Evolutionary conservation across 2,888 invertebrate species (phyloP).

Genomic region (Anticlea derivata): DNA sequence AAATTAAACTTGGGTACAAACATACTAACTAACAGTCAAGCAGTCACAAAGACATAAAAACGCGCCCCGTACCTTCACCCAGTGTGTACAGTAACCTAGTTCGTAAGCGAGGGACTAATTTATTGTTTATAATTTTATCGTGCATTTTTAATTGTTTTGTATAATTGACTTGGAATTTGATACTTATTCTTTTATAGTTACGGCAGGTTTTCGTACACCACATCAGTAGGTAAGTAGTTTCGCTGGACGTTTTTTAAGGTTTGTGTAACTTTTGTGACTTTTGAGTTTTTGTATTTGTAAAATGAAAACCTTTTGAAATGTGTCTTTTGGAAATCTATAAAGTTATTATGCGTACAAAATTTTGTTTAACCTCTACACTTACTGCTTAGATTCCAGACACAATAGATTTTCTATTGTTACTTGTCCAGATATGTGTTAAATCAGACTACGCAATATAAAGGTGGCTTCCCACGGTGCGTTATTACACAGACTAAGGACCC

Average conservation of each 20-base stretch:
- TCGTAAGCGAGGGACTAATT: conserved; percentile 55
- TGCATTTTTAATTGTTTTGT: conserved; percentile 43
- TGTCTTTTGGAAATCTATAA: conserved; percentile 16
- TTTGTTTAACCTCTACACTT: conserved; percentile 2
- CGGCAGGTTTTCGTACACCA: conserved; percentile 52
- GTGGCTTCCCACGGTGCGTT: no score
- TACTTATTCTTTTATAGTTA: conserved; percentile 47
- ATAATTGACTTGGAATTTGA: conserved; percentile 23
- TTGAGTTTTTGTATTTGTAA: conserved; percentile 1
- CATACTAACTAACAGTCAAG: no score
- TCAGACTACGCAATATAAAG: no score
- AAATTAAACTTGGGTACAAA: no score
- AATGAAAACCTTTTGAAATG: conserved; percentile 3
- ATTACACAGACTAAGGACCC: no score
- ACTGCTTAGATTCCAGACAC: no score
- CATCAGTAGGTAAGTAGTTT: conserved; percentile 32
- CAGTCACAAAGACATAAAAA: not conserved
- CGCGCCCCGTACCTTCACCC: conserved; percentile 17
- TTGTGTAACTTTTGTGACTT: conserved; percentile 9
- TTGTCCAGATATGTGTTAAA: no score
- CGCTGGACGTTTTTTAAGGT: conserved; percentile 7
- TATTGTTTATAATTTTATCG: conserved; percentile 47
- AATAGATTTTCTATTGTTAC: no score
- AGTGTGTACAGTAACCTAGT: conserved; percentile 40
- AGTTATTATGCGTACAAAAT: conserved; percentile 21